These are phyloP conservation scores for Sebastes steindachneri DNA, from an alignment of 2,797 vertebrate genomes.

Conservation along the genomic window DNA sequence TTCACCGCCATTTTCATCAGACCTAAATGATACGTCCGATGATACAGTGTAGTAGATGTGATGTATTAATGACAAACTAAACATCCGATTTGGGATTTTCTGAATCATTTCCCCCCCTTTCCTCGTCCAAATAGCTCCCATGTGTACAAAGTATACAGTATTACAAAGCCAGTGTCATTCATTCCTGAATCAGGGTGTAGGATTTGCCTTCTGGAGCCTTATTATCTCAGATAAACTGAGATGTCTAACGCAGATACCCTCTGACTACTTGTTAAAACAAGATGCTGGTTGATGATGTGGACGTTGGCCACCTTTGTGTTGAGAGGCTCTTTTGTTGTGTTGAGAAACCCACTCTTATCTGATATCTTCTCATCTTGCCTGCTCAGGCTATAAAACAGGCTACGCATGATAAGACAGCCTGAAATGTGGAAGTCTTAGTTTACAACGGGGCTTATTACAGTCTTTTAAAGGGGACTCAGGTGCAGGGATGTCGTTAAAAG, in stretches of 20 bases:
- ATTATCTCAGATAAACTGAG: slow-evolving; percentile 63
- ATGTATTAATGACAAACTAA: slow-evolving; percentile 38
- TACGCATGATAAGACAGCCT: slow-evolving; percentile 44
- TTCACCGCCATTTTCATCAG: slow-evolving; percentile 23
- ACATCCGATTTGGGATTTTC: slow-evolving; percentile 11
- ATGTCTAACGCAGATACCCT: slow-evolving; percentile 57
- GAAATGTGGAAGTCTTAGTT: slow-evolving; percentile 42
- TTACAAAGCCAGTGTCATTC: slow-evolving; percentile 40
- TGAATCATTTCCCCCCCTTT: slow-evolving; percentile 11
- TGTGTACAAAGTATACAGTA: slow-evolving; percentile 37
- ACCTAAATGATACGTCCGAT: slow-evolving; percentile 33
- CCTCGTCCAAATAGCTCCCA: slow-evolving; percentile 6
- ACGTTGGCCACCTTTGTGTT: slow-evolving; percentile 60
- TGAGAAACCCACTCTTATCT: slow-evolving; percentile 55
- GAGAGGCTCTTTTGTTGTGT: slow-evolving; percentile 63
- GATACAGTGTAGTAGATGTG: not conserved
- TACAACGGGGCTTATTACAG: slow-evolving; percentile 63
- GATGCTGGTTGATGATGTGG: slow-evolving; percentile 47
- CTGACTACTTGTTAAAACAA: slow-evolving; percentile 67
- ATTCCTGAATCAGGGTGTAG: slow-evolving; percentile 11
- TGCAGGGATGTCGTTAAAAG: slow-evolving; percentile 41
- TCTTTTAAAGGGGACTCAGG: slow-evolving; percentile 48
- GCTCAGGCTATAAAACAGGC: slow-evolving; percentile 47
- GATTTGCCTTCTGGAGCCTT: slow-evolving; percentile 39
- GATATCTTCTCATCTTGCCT: slow-evolving; percentile 62